These are phyloP conservation scores for Meriones psammophilus DNA, from an alignment of 2,797 vertebrate species.

Conservation along the genomic window DNA sequence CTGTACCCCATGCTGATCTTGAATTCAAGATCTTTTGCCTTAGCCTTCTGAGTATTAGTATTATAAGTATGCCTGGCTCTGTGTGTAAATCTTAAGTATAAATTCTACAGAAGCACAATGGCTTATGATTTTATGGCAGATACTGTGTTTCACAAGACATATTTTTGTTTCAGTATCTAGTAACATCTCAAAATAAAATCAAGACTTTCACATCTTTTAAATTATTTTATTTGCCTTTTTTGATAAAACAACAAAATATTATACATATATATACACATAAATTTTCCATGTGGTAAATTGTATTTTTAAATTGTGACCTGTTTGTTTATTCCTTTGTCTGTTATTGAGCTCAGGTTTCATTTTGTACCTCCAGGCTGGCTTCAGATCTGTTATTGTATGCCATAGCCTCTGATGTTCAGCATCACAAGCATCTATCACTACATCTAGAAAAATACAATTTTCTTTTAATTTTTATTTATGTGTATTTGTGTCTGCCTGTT, in stretches of 20 bases:
- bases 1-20: neutral
- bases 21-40: neutral
- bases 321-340: neutral
- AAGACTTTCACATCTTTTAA: neutral
- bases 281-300: neutral
- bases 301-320: neutral
- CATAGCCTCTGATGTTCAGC: neutral
- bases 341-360: neutral
- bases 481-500: neutral
- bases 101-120: neutral
- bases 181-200: neutral
- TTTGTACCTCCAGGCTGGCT: neutral
- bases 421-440: neutral
- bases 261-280: neutral
- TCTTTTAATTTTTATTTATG: neutral
- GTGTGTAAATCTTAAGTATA: neutral
- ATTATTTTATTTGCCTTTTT: neutral
- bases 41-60: neutral
- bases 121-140: neutral
- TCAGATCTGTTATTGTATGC: neutral
- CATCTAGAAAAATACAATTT: neutral
- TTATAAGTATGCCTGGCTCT: neutral
- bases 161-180: neutral
- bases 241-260: neutral
- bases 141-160: neutral